These are phyloP conservation scores for Corythornis cristatus DNA, from an alignment of 2,113 vertebrate genomes.

Conservation along the genomic window DNA sequence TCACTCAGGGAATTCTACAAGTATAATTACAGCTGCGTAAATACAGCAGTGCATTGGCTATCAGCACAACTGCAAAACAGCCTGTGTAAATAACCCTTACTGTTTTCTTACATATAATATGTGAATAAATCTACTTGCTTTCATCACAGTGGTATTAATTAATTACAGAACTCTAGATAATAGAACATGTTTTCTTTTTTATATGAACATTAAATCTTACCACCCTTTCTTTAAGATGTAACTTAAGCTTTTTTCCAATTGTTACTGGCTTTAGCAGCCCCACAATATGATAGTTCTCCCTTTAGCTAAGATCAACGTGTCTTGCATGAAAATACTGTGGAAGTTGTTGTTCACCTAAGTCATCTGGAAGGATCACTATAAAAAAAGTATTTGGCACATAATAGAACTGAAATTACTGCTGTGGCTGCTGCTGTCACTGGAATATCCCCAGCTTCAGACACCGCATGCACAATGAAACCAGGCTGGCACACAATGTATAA, in stretches of 20 bases:
- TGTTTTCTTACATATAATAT: background rate
- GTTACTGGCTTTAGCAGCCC: background rate
- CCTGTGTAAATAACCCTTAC: background rate
- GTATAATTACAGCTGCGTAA: conserved; percentile 29
- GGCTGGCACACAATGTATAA: background rate
- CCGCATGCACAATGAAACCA: background rate
- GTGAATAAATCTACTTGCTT: background rate
- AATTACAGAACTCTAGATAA: background rate
- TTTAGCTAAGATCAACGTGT: background rate
- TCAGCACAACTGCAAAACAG: background rate
- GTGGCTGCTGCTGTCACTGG: background rate
- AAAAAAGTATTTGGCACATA: background rate
- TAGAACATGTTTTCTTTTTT: background rate
- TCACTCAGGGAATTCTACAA: background rate
- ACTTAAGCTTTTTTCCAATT: background rate
- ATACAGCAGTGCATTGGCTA: background rate
- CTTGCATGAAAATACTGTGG: background rate
- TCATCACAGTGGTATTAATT: background rate
- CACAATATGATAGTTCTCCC: background rate
- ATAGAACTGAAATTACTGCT: background rate
- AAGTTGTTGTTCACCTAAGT: background rate
- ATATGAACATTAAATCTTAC: background rate
- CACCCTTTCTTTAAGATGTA: background rate
- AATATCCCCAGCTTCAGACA: background rate
- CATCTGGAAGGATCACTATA: background rate